A percentile compares a stretch with the other conserved stretches of the same genome.
phyloP scores from a whole-genome alignment of 2,113 vertebrate species.

The Garra rufa region DNA sequence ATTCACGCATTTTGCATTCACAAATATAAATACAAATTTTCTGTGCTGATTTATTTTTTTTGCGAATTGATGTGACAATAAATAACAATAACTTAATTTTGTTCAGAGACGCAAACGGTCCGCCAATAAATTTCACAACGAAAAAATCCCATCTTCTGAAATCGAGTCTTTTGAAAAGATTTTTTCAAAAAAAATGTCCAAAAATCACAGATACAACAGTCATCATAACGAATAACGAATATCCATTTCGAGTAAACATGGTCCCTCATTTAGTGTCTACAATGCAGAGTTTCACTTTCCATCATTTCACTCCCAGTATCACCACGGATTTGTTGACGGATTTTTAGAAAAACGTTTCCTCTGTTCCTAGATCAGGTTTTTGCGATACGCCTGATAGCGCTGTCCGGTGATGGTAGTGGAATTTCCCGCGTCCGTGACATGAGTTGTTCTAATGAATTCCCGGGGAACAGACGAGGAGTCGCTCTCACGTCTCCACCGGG shows the following conservation, averaged over 20 bases:
- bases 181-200: conserved; percentile 53
- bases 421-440: conserved; percentile 10
- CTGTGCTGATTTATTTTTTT: conserved; percentile 72
- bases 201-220: conserved; percentile 51
- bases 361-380: not conserved
- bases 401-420: not conserved
- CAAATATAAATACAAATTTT: conserved; percentile 2
- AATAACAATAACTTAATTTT: conserved; percentile 99
- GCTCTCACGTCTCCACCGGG: conserved; percentile 93
- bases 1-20: not conserved
- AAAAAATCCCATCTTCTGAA: conserved; percentile 30
- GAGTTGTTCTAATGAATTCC: not conserved
- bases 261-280: conserved; percentile 7
- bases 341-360: not conserved
- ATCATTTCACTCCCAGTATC: not conserved
- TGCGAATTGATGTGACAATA: conserved; percentile 85
- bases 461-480: conserved; percentile 44
- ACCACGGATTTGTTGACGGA: not conserved
- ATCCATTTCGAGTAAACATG: conserved; percentile 17
- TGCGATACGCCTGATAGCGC: not conserved
- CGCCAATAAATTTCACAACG: conserved; percentile 83
- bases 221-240: conserved; percentile 17
- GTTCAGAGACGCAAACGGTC: conserved; percentile 79
- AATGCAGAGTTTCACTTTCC: not conserved
- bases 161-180: conserved; percentile 26